Base-by-base conservation (phyloP, 2,888 invertebrate genomes). In the Hirtodrosophila trivittata region DNA sequence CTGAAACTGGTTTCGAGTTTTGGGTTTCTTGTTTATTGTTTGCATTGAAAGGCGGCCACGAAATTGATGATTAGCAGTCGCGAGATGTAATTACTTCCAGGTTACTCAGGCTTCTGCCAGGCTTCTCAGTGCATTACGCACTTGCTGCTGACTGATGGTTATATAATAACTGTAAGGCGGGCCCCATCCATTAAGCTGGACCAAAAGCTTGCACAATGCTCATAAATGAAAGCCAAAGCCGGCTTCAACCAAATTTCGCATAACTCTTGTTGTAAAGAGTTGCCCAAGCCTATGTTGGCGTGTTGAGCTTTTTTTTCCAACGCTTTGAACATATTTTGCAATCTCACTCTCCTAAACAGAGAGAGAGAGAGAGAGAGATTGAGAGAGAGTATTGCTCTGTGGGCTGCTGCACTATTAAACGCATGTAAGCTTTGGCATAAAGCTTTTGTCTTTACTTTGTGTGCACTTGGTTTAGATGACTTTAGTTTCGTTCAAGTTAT, bases 1-100 rank as follows among this genome's bases (percentile, higher is more conserved):
- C 57, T 66, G 65, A 77, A 84, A 84, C 84, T 55, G 73, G 80
- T 77, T 77, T 63, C 38, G 7, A 12, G 37, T 66, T 55, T 9
- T 13, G 14, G 10, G 10, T 52, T 52, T 37, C 10, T 60, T 57
- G 56, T 49, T 57, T 47, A 43, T 50, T 21, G 13, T 37, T 37
- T 52, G 13, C 10, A 30, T 25, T 30, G 12, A 33, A 54, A 13
- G 18, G 16, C 41, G 21, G 16, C 1, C 7, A n/a, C 30, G 18
- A 33, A 33, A 13, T 10, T n/a, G 13, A 12, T 13, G 13, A 12
- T 5, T 12, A 13, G 13, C 33, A 12, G 28, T 33, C 21, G 37
- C 43, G 9, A 28, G 9, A 1, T 28, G 16, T 30, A n/a, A 39
- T 14, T 32, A 7, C 25, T 25, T 39, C 5, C 26, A 9, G 9